Evolutionary conservation across 2,113 vertebrate genomes (phyloP).

Genomic region (Poecile atricapillus): DNA sequence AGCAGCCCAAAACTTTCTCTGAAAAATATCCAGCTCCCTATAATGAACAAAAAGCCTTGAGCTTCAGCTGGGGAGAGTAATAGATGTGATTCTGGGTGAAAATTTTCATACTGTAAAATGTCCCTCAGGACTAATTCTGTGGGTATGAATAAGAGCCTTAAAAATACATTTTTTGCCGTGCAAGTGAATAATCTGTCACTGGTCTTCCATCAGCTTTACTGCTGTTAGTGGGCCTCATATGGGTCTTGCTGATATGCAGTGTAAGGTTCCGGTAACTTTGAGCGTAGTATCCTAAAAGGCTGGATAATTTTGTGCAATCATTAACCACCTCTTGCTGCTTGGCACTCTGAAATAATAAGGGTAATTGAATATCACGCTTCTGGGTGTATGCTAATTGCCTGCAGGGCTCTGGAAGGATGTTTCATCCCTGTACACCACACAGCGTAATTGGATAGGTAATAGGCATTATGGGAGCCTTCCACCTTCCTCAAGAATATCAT

Average conservation of each 20-base stretch:
- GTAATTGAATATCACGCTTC: conserved; percentile 17
- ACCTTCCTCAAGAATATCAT: conserved; percentile 10
- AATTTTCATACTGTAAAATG: neutral
- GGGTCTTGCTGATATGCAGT: neutral
- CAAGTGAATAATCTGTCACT: neutral
- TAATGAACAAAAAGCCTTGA: neutral
- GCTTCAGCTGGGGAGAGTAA: neutral
- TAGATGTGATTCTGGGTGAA: neutral
- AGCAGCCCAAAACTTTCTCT: neutral
- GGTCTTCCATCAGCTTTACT: neutral
- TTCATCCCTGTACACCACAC: neutral
- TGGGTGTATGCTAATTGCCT: conserved; percentile 19
- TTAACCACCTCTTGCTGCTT: conserved; percentile 26
- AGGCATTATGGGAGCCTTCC: conserved; percentile 18
- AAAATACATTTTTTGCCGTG: neutral
- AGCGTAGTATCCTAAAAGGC: neutral
- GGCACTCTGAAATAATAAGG: conserved; percentile 21
- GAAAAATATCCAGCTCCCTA: neutral
- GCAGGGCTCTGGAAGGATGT: conserved; percentile 9
- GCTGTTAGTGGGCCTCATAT: neutral
- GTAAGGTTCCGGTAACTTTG: neutral
- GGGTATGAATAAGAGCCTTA: neutral
- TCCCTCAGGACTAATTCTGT: neutral
- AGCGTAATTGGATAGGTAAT: neutral
- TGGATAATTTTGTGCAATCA: neutral